Percentiles rank a stretch among this genome's conserved stretches.
phyloP scores from a whole-genome alignment of 2,113 vertebrate species.

The Tylochromis polylepis region DNA sequence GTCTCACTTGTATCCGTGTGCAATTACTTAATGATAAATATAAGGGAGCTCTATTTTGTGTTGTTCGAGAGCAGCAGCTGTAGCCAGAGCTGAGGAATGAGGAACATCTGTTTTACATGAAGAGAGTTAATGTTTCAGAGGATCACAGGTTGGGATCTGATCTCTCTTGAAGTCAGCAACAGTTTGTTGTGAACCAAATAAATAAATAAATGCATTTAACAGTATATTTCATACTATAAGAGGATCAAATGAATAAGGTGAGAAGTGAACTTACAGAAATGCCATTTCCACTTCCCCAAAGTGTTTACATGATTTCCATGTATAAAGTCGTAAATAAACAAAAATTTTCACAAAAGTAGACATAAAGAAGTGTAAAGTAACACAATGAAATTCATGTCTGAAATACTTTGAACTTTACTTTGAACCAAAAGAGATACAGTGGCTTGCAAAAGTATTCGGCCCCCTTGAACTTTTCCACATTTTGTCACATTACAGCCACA shows the following conservation, averaged over 20 bases:
- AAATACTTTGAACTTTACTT: background rate
- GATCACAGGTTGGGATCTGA: background rate
- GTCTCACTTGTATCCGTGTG: slow-evolving; percentile 7
- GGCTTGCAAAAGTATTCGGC: too few species aligned
- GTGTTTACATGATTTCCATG: background rate
- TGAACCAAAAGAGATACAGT: background rate
- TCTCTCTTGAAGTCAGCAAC: background rate
- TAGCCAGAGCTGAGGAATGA: slow-evolving; percentile 5
- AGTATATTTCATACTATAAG: background rate
- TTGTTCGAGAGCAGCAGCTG: slow-evolving; percentile 31
- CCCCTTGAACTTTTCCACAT: too few species aligned
- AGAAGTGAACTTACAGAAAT: background rate
- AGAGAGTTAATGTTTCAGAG: background rate
- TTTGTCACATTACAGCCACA: too few species aligned
- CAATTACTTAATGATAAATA: slow-evolving; percentile 46
- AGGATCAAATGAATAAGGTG: background rate
- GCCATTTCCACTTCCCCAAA: rapidly evolving
- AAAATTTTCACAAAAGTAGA: background rate
- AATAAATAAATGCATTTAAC: background rate
- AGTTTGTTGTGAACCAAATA: background rate
- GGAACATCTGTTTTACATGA: slow-evolving; percentile 45
- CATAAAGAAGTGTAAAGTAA: background rate
- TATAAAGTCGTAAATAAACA: background rate
- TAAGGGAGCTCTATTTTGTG: slow-evolving; percentile 31
- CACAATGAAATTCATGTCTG: background rate